Conservation (phyloP, 2,797 vertebrate genomes). For the Ibycter americanus region DNA sequence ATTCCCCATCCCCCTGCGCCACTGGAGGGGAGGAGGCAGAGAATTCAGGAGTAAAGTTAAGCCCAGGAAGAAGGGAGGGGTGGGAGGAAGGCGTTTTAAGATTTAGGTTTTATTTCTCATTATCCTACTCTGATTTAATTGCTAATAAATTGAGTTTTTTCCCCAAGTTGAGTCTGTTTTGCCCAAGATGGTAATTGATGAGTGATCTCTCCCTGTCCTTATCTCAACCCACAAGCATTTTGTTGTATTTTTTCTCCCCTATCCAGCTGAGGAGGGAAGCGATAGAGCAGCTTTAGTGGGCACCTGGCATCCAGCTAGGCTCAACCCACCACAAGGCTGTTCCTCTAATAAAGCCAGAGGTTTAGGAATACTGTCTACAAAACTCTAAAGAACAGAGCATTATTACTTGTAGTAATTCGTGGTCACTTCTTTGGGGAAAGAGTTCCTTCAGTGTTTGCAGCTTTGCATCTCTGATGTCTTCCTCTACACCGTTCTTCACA, state of each 20-base stretch:
- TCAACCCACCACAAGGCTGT: background rate
- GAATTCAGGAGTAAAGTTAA: background rate
- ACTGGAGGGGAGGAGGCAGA: background rate
- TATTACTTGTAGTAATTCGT: constrained; percentile 81
- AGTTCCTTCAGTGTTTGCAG: constrained; percentile 79
- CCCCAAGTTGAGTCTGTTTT: too few species aligned
- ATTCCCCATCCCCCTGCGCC: fast-evolving
- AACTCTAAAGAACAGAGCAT: background rate
- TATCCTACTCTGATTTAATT: too few species aligned
- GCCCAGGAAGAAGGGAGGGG: background rate
- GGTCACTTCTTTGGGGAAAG: constrained; percentile 83
- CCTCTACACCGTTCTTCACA: constrained; percentile 24
- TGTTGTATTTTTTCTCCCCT: too few species aligned
- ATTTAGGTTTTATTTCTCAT: too few species aligned
- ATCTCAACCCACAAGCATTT: too few species aligned
- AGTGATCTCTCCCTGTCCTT: too few species aligned
- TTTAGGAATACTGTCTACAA: background rate
- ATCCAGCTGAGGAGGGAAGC: too few species aligned
- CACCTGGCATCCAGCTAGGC: too few species aligned
- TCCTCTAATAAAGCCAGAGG: background rate
- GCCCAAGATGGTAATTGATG: too few species aligned
- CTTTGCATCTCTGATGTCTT: constrained; percentile 73
- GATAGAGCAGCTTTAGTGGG: too few species aligned
- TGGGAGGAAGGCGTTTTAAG: too few species aligned
- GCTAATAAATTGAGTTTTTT: too few species aligned